These are phyloP conservation scores for Catagonus wagneri DNA, from an alignment of 2,113 vertebrate species.

Conservation along the genomic window DNA sequence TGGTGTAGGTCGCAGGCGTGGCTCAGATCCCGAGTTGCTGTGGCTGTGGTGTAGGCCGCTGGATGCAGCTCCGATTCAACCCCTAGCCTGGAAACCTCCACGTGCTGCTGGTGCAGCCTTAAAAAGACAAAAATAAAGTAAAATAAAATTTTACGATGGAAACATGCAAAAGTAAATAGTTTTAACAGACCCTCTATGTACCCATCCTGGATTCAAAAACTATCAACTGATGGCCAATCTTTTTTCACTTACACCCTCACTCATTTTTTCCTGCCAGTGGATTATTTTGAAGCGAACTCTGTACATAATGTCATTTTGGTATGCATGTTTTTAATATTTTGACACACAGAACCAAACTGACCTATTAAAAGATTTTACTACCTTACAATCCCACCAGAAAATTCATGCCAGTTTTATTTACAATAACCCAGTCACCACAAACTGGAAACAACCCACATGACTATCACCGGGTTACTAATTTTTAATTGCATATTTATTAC, in stretches of 20 bases:
- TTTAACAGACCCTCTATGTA: not conserved
- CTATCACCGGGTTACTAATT: not conserved
- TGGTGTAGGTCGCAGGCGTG: no score
- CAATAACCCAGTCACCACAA: not conserved
- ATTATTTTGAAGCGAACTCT: conserved; percentile 36
- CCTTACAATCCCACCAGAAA: not conserved
- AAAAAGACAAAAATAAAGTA: no score
- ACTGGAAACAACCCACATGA: conserved; percentile 15
- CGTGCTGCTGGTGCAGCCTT: no score
- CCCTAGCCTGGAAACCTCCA: no score
- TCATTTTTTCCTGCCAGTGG: not conserved
- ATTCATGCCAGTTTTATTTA: conserved; percentile 34
- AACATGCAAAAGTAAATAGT: conserved; percentile 3
- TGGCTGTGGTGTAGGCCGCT: no score
- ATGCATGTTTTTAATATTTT: conserved; percentile 50
- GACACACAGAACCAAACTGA: not conserved
- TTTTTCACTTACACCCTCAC: conserved; percentile 14
- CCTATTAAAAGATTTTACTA: not conserved
- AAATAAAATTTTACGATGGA: conserved; percentile 14
- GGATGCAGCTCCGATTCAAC: no score
- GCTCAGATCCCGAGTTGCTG: no score
- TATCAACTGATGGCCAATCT: not conserved
- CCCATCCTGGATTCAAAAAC: not conserved
- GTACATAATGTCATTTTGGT: not conserved
- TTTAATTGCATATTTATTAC: not conserved